Percentiles rank a stretch among this genome's conserved stretches.
Conservation (phyloP, 2,113 vertebrate species). For the Phalacrocorax carbo region DNA sequence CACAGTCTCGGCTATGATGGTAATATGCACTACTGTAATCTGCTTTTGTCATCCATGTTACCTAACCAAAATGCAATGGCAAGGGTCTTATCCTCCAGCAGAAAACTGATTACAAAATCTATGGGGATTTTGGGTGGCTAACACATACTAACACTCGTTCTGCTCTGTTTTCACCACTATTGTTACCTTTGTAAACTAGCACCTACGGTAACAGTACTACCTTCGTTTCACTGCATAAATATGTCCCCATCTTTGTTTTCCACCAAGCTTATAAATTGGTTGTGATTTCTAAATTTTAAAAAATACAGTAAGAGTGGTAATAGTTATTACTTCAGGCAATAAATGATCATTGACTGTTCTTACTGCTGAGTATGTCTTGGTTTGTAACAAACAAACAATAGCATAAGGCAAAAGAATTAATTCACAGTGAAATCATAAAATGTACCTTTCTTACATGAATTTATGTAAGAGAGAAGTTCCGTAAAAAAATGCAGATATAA, state of each 20-base stretch:
- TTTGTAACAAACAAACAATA: background rate
- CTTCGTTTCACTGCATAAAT: background rate
- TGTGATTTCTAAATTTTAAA: background rate
- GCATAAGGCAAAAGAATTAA: background rate
- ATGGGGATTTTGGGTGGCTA: background rate
- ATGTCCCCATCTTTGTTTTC: background rate
- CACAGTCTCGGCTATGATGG: background rate
- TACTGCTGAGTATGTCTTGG: background rate
- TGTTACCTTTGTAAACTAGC: background rate
- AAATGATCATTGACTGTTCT: background rate
- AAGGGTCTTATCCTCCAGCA: background rate
- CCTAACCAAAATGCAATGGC: background rate
- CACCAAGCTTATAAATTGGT: background rate
- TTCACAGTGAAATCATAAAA: background rate
- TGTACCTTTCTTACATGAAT: background rate
- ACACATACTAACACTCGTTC: background rate
- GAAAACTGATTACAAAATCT: background rate
- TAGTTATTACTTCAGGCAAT: background rate
- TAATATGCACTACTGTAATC: background rate
- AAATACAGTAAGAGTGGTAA: background rate
- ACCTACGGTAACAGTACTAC: background rate
- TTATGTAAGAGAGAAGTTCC: background rate
- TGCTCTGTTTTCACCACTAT: background rate
- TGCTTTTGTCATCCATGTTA: background rate
- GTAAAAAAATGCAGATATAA: constrained; percentile 30